Evolutionary conservation across 2,797 vertebrate genomes (phyloP).

Genomic region (Scyliorhinus canicula): DNA sequence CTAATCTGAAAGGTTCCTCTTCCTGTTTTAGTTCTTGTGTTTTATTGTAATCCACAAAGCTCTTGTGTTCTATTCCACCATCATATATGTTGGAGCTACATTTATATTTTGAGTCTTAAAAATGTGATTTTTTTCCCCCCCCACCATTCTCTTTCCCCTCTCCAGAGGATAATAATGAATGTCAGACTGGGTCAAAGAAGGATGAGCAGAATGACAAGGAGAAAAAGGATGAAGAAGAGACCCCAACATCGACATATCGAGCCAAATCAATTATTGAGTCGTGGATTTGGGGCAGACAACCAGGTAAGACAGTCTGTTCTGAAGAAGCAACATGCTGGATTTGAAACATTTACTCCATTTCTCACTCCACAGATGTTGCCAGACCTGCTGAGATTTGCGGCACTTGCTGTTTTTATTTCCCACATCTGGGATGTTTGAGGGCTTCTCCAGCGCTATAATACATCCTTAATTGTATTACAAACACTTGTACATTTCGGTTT

Average conservation of each 20-base stretch:
- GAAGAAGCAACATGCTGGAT: too few relatives aligned
- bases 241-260: slow-evolving; percentile 62
- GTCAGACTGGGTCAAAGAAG: slow-evolving; percentile 77
- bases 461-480: background rate
- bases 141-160: background rate
- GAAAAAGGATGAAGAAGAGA: slow-evolving; percentile 92
- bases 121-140: slow-evolving; percentile 27
- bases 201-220: slow-evolving; percentile 93
- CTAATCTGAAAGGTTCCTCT: background rate
- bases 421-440: background rate
- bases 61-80: background rate
- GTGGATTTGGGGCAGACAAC: slow-evolving; percentile 94
- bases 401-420: too few relatives aligned
- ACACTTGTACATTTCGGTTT: background rate
- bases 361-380: too few relatives aligned
- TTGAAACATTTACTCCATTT: too few relatives aligned
- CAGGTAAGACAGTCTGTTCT: slow-evolving; percentile 64
- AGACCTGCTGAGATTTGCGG: too few relatives aligned
- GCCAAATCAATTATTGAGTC: slow-evolving; percentile 88
- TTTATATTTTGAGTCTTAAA: slow-evolving; percentile 34
- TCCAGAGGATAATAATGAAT: slow-evolving; percentile 80
- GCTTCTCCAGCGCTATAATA: background rate
- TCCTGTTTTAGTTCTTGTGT: background rate
- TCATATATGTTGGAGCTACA: background rate
- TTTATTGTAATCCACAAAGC: background rate